Evolutionary conservation across 2,888 invertebrate genomes (phyloP), one percentile per base, ranked within the genome.

Genomic region (Empis stercorea): DNA sequence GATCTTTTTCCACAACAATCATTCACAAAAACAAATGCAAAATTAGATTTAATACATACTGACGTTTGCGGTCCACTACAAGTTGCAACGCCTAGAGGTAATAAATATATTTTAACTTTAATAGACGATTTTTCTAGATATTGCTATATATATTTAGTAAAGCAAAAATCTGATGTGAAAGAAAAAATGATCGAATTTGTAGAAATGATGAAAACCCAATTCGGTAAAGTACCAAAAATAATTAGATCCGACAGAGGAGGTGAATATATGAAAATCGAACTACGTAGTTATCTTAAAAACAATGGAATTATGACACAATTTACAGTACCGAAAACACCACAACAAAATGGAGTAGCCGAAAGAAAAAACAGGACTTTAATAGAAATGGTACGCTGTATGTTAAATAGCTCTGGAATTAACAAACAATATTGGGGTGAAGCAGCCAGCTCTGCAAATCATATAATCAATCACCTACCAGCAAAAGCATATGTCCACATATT

Each of bases 1-100:
- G 36, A 45, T 36, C 49, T 55, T 1, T 58, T 58, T 41, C 58
- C 58, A 32, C 55, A 57, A 16, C 44, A 53, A 36, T 54, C 57
- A n/a, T 6, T 17, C 2, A 48, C 32, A 20, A 30, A 34, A 32
- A 43, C 49, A 37, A 10, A 11, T 4, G 44, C 50, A 13, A n/a
- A 44, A 11, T 23, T 60, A 4, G 57, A 61, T 44, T 48, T 59
- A 7, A 48, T 60, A 7, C 60, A 60, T 45, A 55, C 54, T 1
- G 59, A 61, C 41, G 47, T 64, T 10, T 62, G 60, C 36, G 61
- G 61, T 2, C 58, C 62, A 1, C 58, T 61, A 56, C 52, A 54
- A 39, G 55, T 54, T 4, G 13, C 16, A 3, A 56, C 58, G 1
- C 51, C 51, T 14, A 47, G 57, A 17, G 51, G 53, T n/a, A 57